Percentiles rank a stretch among this genome's conserved stretches.
phyloP scores from a whole-genome alignment of 2,113 vertebrate species.

The Nothobranchius kuhntae region DNA sequence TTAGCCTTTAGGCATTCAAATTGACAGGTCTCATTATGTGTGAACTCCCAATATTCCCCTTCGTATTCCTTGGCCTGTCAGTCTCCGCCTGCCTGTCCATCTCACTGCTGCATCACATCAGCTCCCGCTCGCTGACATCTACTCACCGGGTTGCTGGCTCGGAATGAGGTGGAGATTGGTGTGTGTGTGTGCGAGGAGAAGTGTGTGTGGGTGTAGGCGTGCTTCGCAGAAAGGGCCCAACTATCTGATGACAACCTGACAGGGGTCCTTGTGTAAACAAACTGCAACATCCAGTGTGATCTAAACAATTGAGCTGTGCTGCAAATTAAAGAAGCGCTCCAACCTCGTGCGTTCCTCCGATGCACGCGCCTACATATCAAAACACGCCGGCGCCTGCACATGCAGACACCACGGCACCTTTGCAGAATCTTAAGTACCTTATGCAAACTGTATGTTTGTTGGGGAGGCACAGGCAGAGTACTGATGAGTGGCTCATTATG shows the following conservation, averaged over 20 bases:
- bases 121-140: constrained; percentile 55
- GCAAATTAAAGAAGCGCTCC: constrained; percentile 85
- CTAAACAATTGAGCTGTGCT: constrained; percentile 80
- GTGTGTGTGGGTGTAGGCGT: constrained; percentile 52
- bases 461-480: constrained; percentile 83
- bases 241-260: constrained; percentile 81
- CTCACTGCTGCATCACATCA: constrained; percentile 50
- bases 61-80: constrained; percentile 71
- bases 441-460: constrained; percentile 90
- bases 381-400: constrained; percentile 23
- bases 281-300: constrained; percentile 76
- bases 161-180: constrained; percentile 22
- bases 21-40: constrained; percentile 80
- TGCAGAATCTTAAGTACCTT: constrained; percentile 89
- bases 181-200: constrained; percentile 12
- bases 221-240: constrained; percentile 74
- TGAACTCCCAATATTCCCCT: constrained; percentile 68
- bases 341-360: constrained; percentile 32
- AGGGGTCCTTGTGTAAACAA: constrained; percentile 88
- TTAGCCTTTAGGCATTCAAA: constrained; percentile 76
- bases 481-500: constrained; percentile 98
- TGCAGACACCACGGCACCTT: constrained; percentile 69
- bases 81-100: constrained; percentile 72
- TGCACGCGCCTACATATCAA: constrained; percentile 24
- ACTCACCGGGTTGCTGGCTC: constrained; percentile 32